A percentile compares a stretch with the other conserved stretches of the same genome.
Conservation (phyloP, 2,113 vertebrate genomes). For the Aviceda subcristata region DNA sequence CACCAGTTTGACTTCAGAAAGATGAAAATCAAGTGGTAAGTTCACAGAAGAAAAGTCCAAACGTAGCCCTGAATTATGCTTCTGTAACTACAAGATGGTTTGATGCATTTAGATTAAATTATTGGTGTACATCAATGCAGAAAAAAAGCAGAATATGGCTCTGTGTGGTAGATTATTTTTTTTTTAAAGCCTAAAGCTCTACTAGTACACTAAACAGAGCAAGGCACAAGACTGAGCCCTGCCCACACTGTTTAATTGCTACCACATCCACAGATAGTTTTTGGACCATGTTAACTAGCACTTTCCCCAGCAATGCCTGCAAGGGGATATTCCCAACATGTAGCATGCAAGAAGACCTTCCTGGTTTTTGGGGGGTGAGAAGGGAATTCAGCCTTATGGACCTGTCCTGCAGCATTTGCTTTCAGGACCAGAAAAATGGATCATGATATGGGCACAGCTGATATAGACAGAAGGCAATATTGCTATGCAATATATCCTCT, state of each 20-base stretch:
- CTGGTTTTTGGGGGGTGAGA: background rate
- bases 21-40: background rate
- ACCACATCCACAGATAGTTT: background rate
- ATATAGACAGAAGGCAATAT: background rate
- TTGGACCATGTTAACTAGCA: background rate
- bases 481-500: background rate
- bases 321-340: background rate
- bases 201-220: background rate
- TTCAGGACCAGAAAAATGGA: background rate
- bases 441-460: background rate
- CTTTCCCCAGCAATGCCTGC: background rate
- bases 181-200: background rate
- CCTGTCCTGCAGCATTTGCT: background rate
- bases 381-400: background rate
- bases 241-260: background rate
- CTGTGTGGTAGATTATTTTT: background rate
- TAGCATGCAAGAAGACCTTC: background rate
- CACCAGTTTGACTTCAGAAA: background rate
- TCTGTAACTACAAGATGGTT: background rate
- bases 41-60: background rate
- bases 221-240: background rate
- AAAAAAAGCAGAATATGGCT: background rate
- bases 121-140: background rate
- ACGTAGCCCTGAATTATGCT: background rate
- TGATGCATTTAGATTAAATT: background rate